Percentiles rank a stretch among this genome's conserved stretches.
Evolutionary conservation across 1,140 invertebrate species (phyloP).

Genomic region (Trichonephila inaurata): DNA sequence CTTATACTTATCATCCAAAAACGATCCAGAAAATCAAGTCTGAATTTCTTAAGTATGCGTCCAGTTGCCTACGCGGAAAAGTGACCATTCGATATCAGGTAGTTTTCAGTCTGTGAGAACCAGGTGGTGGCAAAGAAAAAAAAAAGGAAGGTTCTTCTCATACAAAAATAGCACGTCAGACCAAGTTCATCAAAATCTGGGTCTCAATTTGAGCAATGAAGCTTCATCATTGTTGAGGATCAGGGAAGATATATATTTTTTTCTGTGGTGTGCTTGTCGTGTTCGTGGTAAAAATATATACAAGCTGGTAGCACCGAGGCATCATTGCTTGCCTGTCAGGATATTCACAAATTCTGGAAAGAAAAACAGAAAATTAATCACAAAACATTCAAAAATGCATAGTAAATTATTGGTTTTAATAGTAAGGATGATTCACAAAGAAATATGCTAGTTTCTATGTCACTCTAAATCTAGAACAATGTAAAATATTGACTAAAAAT

Average conservation of each 20-base stretch:
- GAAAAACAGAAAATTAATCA: background rate
- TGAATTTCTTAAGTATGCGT: background rate
- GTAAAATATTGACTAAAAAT: too few species aligned
- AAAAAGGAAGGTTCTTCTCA: slow-evolving; percentile 15
- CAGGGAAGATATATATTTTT: background rate
- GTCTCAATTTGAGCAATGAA: slow-evolving; percentile 15
- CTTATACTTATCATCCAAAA: too few species aligned
- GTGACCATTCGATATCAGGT: background rate
- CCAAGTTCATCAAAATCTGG: slow-evolving; percentile 11
- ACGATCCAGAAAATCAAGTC: too few species aligned
- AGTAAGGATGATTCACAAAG: too few species aligned
- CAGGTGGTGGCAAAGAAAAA: slow-evolving; percentile 40
- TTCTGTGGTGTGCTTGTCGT: background rate
- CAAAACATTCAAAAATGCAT: background rate
- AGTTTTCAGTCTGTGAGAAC: slow-evolving; percentile 3
- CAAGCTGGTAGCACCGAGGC: background rate
- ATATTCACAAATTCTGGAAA: slow-evolving; percentile 72
- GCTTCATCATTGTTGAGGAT: background rate
- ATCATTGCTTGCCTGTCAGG: slow-evolving; percentile 73
- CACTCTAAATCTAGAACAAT: too few species aligned
- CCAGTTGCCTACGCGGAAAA: slow-evolving; percentile 8
- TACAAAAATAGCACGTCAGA: slow-evolving; percentile 61
- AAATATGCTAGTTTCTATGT: too few species aligned
- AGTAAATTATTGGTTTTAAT: background rate
- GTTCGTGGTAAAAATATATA: slow-evolving; percentile 72